Percentiles rank a stretch among this genome's conserved stretches.
phyloP scores from a whole-genome alignment of 2,888 invertebrate species.

The Meteorus colon region DNA sequence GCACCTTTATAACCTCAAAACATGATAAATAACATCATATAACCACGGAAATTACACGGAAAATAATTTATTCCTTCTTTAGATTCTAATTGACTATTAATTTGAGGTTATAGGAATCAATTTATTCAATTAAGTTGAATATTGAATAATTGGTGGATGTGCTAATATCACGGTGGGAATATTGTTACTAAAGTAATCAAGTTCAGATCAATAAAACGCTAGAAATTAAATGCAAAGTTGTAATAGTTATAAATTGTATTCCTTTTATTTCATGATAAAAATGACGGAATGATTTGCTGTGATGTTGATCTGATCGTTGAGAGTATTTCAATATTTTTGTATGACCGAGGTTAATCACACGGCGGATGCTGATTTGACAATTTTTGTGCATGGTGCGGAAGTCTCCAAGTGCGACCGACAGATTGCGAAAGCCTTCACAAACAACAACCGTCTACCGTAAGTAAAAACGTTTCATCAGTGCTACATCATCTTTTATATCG shows the following conservation, averaged over 20 bases:
- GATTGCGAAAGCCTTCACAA: constrained; percentile 73
- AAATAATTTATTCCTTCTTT: not conserved
- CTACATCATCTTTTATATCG: constrained; percentile 22
- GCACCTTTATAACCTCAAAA: not conserved
- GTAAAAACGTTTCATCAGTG: constrained; percentile 59
- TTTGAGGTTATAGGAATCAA: not conserved
- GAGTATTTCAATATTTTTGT: not conserved
- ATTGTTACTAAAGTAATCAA: constrained; percentile 57
- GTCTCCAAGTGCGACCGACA: constrained; percentile 70
- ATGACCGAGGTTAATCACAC: constrained; percentile 57
- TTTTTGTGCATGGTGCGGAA: constrained; percentile 64
- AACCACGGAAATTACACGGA: not conserved
- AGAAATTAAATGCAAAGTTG: not conserved
- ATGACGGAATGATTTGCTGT: not conserved
- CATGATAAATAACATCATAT: not conserved
- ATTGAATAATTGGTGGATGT: constrained; percentile 52
- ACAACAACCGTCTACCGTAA: constrained; percentile 76
- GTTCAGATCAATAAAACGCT: constrained; percentile 31
- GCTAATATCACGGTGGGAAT: constrained; percentile 58
- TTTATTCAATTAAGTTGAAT: not conserved
- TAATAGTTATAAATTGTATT: not conserved
- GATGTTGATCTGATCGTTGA: not conserved
- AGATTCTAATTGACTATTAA: not conserved
- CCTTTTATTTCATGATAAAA: not conserved
- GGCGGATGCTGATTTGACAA: constrained; percentile 65